Evolutionary conservation across 2,113 vertebrate species (phyloP), one percentile per base, ranked within the genome.

Genomic region (Danio rerio): DNA sequence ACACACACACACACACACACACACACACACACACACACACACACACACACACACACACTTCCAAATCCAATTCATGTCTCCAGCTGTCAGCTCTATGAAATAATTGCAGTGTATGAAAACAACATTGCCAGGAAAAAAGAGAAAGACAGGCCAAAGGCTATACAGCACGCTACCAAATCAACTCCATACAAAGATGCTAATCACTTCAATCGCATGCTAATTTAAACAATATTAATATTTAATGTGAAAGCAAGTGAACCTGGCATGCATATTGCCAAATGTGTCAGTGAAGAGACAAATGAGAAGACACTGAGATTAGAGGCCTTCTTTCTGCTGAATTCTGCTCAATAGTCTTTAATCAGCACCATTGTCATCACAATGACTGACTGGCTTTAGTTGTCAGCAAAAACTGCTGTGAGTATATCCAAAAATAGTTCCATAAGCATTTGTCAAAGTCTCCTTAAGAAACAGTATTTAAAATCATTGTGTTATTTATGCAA

Each of bases 171-270:
- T 63, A 13, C 45, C 68, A 76, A 9, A 79, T 78, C 55, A 49
- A 70, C 58, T 45, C 20, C 11, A 21, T 71, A 71, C 77, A 66
- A 43, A 52, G 43, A 63, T n/a, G 74, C 52, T 52, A 84, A 75
- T 61, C 49, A 13, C 47, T 71, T 49, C 79, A 63, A 78, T 55
- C 7, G 8, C 49, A n/a, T 20, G 40, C 61, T 83, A 74, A 53
- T 62, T 83, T 71, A 52, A 85, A 74, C 43, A 62, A 20, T 62
- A 73, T 84, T 55, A 66, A 80, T 84, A 75, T 84, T 79, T 84
- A 83, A 87, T 43, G 40, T 53, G 62, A 56, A 78, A 55, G 55
- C 13, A 68, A 69, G 43, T 68, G 18, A 52, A 73, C 8, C 55
- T 52, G 74, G 70, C 76, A 66, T 5, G n/a, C 72, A 47, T 20